Base-by-base conservation (phyloP, 1,140 invertebrate species). In the Whitmania pigra region DNA sequence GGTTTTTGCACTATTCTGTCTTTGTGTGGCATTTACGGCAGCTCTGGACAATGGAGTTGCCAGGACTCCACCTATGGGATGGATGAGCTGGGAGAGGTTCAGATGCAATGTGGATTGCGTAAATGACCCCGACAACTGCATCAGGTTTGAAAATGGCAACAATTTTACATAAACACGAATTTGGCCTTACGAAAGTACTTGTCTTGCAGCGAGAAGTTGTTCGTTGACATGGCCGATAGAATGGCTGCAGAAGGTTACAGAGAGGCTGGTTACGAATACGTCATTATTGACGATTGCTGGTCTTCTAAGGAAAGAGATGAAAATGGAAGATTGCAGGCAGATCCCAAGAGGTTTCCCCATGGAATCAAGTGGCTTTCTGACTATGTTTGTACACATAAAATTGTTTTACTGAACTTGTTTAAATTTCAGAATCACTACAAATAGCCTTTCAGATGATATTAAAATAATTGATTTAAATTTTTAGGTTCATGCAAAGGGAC, bases 241-340 rank as follows among this genome's bases (percentile, higher is more conserved):
- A 83, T 97, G 71, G 90, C 92, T 2, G 84, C 86, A 17, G 91
- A 95, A 79, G 94, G 94, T 7, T 97, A 93, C 79, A 89, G 88
- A 27, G 88, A 88, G 31, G 88, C 85, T 9, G 94, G 94, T 29
- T 97, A 96, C 82, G 88, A 94, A 78, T 93, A 93, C 79, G 88
- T 96, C 71, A 95, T 93, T 79, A 88, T 97, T 70, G 94, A 97
- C 75, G 94, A 97, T 82, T 97, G 94, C 81, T 97, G 93, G 93
- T 82, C 92, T 72, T 90, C 91, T 75, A 88, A 89, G 76, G 86
- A 89, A 72, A 83, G 94, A 63, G 88, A 89, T 78, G 81, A 86
- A 75, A 69, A 71, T 53, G 91, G 92, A 25, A 85, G 87, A 74
- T 85, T 97, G n/a, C 87, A 91, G 72, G 86, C 94, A 13, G 93